Percentiles rank a stretch among this genome's conserved stretches.
These are phyloP conservation scores for Onthophagus taurus DNA, from an alignment of 1,140 invertebrate species.

Conservation along the genomic window DNA sequence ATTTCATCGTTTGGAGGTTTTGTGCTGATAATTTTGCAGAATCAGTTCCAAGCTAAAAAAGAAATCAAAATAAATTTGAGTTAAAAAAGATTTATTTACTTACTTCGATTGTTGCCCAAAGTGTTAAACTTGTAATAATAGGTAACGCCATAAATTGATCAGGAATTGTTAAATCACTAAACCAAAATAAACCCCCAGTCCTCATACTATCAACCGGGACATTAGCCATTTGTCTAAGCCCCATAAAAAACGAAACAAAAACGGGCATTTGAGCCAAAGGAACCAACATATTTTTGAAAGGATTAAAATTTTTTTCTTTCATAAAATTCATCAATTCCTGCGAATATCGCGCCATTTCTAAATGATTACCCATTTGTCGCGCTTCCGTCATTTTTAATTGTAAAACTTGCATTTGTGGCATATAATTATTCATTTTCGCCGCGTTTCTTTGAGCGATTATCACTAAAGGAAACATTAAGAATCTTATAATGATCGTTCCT, in stretches of 20 bases:
- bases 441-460: conserved; percentile 68
- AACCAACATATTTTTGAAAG: conserved; percentile 70
- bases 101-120: conserved; percentile 73
- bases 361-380: conserved; percentile 64
- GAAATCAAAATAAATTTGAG: conserved; percentile 15
- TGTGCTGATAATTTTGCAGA: conserved; percentile 50
- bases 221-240: conserved; percentile 73
- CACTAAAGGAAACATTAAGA: conserved; percentile 73
- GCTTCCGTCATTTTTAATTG: conserved; percentile 79
- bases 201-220: conserved; percentile 80
- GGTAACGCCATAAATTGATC: conserved; percentile 90
- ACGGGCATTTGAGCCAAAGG: conserved; percentile 77
- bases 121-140: conserved; percentile 68
- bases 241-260: conserved; percentile 87
- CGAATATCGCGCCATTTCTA: conserved; percentile 61
- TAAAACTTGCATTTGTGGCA: conserved; percentile 69
- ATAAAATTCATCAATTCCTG: conserved; percentile 71
- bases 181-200: conserved; percentile 87
- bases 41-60: conserved; percentile 68
- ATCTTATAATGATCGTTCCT: conserved; percentile 62
- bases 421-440: conserved; percentile 66
- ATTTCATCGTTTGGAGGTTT: conserved; percentile 61
- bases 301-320: conserved; percentile 71
- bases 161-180: conserved; percentile 77
- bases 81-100: conserved; percentile 8